Evolutionary conservation across 2,113 vertebrate species (phyloP).

Genomic region (Nanorana parkeri): DNA sequence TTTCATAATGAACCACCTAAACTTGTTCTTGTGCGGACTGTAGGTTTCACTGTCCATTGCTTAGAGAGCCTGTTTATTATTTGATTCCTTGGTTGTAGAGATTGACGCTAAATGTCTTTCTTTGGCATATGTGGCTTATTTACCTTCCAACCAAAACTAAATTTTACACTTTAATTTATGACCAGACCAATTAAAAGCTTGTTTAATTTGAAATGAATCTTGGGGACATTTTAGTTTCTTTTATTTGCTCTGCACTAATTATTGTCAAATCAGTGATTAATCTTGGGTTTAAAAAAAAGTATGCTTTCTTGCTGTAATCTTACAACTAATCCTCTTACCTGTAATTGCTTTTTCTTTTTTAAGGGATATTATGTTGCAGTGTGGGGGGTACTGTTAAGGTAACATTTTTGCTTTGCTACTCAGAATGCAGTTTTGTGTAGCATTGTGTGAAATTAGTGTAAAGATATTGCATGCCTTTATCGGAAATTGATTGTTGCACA

Average conservation of each 20-base stretch:
- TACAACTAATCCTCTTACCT: slow-evolving; percentile 89
- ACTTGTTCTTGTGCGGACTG: slow-evolving; percentile 66
- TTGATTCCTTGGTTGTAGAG: slow-evolving; percentile 7
- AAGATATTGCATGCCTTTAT: slow-evolving; percentile 36
- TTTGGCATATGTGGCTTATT: neutral
- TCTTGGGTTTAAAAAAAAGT: slow-evolving; percentile 62
- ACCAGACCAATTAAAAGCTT: slow-evolving; percentile 58
- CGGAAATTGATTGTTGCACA: neutral
- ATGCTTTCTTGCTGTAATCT: slow-evolving; percentile 97
- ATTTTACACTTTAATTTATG: slow-evolving; percentile 60
- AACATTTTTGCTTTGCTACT: slow-evolving; percentile 70
- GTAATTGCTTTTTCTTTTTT: slow-evolving; percentile 68
- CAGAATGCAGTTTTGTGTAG: slow-evolving; percentile 3
- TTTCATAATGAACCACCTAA: slow-evolving; percentile 46
- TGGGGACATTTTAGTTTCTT: neutral
- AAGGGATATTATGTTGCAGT: slow-evolving; percentile 59
- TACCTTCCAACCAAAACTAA: slow-evolving; percentile 6
- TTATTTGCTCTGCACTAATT: slow-evolving; percentile 78
- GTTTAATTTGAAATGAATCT: slow-evolving; percentile 71
- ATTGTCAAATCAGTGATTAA: slow-evolving; percentile 80
- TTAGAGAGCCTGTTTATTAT: neutral
- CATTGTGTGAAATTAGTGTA: neutral
- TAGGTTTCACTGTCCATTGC: slow-evolving; percentile 64
- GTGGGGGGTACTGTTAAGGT: slow-evolving; percentile 65
- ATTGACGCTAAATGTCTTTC: neutral